These are phyloP conservation scores for Gasteruption jaculator DNA, from an alignment of 2,888 invertebrate species.

Conservation along the genomic window DNA sequence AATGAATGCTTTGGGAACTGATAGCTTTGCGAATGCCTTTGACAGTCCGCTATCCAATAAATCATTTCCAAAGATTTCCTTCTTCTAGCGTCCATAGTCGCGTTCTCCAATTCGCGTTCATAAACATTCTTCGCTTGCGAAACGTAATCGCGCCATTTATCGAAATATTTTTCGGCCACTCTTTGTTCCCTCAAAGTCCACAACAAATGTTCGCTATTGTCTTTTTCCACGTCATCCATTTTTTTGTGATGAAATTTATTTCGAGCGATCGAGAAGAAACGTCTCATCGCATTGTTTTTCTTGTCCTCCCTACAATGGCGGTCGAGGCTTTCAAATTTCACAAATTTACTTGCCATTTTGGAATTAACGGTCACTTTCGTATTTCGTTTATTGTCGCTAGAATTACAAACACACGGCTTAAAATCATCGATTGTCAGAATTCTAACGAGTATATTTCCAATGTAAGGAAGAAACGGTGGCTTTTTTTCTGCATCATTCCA, in stretches of 20 bases:
- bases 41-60: conserved; percentile 48
- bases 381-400: too few relatives aligned
- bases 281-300: too few relatives aligned
- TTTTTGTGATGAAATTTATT: not conserved
- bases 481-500: conserved; percentile 48
- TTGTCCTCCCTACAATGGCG: too few relatives aligned
- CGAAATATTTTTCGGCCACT: conserved; percentile 27
- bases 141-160: conserved; percentile 30
- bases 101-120: conserved; percentile 19
- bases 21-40: conserved; percentile 50
- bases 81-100: conserved; percentile 41
- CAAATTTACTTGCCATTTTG: too few relatives aligned
- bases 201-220: conserved; percentile 8
- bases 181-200: conserved; percentile 24
- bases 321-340: too few relatives aligned
- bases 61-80: conserved; percentile 42
- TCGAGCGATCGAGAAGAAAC: too few relatives aligned
- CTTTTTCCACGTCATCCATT: not conserved
- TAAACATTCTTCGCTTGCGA: conserved; percentile 21
- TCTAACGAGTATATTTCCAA: conserved; percentile 51
- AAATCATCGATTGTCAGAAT: too few relatives aligned
- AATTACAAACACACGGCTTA: too few relatives aligned
- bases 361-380: too few relatives aligned
- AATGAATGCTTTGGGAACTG: conserved; percentile 49
- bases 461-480: conserved; percentile 53